These are phyloP conservation scores for Galleria mellonella DNA, from an alignment of 1,140 invertebrate species.

Conservation along the genomic window DNA sequence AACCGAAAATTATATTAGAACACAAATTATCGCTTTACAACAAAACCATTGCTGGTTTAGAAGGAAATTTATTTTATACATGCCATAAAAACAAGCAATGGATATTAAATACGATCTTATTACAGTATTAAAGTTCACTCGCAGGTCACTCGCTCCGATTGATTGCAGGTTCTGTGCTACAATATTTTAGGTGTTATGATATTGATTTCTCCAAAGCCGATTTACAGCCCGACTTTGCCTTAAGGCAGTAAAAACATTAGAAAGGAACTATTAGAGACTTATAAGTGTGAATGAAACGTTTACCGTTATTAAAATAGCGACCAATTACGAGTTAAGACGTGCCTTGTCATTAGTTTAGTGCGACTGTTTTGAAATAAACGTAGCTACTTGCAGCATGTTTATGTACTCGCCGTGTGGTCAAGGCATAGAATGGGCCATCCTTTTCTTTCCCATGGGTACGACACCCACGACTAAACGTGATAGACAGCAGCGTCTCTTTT, in stretches of 20 bases:
- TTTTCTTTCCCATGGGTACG: too few species aligned
- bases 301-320: slow-evolving; percentile 7
- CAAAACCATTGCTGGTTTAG: slow-evolving; percentile 1
- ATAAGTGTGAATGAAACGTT: slow-evolving; percentile 22
- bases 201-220: slow-evolving; percentile 45
- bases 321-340: background rate
- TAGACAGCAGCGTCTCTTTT: too few species aligned
- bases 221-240: slow-evolving; percentile 21
- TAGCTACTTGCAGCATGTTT: too few species aligned
- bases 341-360: too few species aligned
- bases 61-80: background rate
- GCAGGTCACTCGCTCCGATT: slow-evolving; percentile 17
- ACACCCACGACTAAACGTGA: too few species aligned
- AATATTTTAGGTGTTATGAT: slow-evolving; percentile 41
- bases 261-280: slow-evolving; percentile 27
- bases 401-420: too few species aligned
- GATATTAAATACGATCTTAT: background rate
- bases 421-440: too few species aligned
- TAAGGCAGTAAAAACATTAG: slow-evolving; percentile 21
- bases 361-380: too few species aligned
- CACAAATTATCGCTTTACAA: slow-evolving; percentile 6
- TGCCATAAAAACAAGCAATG: slow-evolving; percentile 10
- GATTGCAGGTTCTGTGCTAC: slow-evolving; percentile 34
- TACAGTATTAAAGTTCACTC: slow-evolving; percentile 1
- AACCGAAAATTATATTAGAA: background rate